Percentiles rank a stretch among this genome's conserved stretches.
These are phyloP conservation scores for Paralichthys olivaceus DNA, from an alignment of 2,113 vertebrate species.

Conservation along the genomic window DNA sequence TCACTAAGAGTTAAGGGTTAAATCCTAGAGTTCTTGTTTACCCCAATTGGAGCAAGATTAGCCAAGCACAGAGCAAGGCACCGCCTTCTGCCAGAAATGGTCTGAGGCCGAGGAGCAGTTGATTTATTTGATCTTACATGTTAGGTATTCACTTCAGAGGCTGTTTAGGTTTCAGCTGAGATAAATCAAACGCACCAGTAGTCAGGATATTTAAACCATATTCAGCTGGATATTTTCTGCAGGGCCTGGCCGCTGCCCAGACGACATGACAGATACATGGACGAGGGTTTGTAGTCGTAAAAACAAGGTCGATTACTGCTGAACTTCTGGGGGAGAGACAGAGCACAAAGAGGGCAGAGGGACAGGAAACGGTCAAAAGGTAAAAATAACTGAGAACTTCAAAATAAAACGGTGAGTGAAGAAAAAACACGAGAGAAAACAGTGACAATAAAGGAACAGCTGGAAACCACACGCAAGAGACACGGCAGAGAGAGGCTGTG, in stretches of 20 bases:
- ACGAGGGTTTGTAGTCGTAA: slow-evolving; percentile 21
- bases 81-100: slow-evolving; percentile 2
- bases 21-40: background rate
- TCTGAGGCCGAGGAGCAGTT: slow-evolving; percentile 9
- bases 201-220: slow-evolving; percentile 62
- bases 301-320: slow-evolving; percentile 20
- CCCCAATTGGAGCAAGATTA: background rate
- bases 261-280: slow-evolving; percentile 32
- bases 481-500: too few relatives aligned
- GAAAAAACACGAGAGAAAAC: background rate
- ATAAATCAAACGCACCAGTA: slow-evolving; percentile 60
- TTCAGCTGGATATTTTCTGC: slow-evolving; percentile 53
- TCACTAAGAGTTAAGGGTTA: too few relatives aligned
- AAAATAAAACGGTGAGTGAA: background rate
- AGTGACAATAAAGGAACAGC: too few relatives aligned
- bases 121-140: slow-evolving; percentile 49
- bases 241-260: slow-evolving; percentile 35
- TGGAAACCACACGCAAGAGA: background rate
- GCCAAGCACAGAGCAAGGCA: background rate
- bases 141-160: slow-evolving; percentile 45
- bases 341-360: background rate
- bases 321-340: background rate
- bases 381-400: background rate
- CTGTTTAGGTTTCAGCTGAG: slow-evolving; percentile 54
- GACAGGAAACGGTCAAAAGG: background rate